Evolutionary conservation across 2,113 vertebrate genomes (phyloP).

Genomic region (Alethe diademata): DNA sequence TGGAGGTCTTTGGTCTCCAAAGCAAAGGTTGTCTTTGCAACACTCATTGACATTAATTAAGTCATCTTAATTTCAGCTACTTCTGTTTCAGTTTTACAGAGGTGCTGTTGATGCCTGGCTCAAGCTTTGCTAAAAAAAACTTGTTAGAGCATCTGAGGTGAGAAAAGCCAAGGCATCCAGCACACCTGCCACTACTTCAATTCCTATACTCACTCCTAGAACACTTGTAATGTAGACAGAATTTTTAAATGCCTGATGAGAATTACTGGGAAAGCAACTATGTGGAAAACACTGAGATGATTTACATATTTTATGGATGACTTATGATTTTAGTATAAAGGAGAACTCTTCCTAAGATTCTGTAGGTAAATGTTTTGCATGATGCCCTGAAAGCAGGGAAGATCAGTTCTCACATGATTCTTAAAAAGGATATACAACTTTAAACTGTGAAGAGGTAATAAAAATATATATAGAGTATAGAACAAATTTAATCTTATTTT

Average conservation of each 20-base stretch:
- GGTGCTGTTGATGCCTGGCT: background rate
- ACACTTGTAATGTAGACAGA: background rate
- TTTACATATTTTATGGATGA: background rate
- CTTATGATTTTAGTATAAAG: background rate
- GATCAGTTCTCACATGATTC: background rate
- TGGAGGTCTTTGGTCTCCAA: background rate
- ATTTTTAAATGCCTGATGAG: background rate
- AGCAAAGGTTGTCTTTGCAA: background rate
- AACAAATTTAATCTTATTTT: background rate
- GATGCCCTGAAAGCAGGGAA: background rate
- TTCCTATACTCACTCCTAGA: background rate
- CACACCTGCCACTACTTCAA: background rate
- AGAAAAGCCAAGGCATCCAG: background rate
- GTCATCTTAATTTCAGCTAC: background rate
- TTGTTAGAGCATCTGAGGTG: background rate
- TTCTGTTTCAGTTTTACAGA: background rate
- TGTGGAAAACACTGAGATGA: background rate
- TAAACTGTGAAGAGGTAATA: background rate
- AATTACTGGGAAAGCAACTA: background rate
- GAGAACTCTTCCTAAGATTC: background rate
- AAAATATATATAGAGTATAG: background rate
- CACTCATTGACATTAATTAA: background rate
- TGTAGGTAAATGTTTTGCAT: background rate
- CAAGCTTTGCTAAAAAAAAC: background rate
- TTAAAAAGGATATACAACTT: background rate